phyloP scores from a whole-genome alignment of 2,113 vertebrate species.

The Nettapus auritus region DNA sequence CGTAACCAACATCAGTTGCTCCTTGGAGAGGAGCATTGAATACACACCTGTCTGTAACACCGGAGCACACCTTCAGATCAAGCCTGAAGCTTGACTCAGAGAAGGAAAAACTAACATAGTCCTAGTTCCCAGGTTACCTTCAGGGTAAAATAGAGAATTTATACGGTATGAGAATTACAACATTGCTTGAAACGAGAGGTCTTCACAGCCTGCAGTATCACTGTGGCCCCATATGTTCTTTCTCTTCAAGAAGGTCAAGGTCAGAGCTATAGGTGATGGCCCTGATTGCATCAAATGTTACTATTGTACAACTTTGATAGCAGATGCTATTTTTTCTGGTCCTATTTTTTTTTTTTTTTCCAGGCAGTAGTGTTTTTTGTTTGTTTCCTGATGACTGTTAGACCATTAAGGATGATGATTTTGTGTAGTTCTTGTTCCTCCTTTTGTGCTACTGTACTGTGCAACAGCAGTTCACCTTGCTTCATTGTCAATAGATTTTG shows the following conservation, averaged over 20 bases:
- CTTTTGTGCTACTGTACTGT: not conserved
- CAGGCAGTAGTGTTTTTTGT: not conserved
- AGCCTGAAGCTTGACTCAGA: fast-evolving
- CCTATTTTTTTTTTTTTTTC: not conserved
- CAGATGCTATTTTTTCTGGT: not conserved
- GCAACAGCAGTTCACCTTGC: not conserved
- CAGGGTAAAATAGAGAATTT: not conserved
- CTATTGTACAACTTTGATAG: not conserved
- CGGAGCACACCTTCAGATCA: not conserved
- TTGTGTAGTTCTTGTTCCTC: not conserved
- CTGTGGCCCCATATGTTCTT: not conserved
- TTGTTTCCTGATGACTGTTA: not conserved
- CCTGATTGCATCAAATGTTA: not conserved
- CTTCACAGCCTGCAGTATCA: not conserved
- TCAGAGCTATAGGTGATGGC: not conserved
- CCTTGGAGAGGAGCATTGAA: not conserved
- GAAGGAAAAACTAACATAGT: not conserved
- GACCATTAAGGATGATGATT: not conserved
- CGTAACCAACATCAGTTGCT: not conserved
- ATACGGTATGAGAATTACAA: fast-evolving
- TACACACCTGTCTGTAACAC: not conserved
- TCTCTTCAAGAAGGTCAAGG: not conserved
- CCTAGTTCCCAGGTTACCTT: not conserved
- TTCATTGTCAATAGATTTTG: not conserved
- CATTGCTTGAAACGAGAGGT: not conserved